Conservation (phyloP, 2,113 vertebrate species). For the Gavialis gangeticus region DNA sequence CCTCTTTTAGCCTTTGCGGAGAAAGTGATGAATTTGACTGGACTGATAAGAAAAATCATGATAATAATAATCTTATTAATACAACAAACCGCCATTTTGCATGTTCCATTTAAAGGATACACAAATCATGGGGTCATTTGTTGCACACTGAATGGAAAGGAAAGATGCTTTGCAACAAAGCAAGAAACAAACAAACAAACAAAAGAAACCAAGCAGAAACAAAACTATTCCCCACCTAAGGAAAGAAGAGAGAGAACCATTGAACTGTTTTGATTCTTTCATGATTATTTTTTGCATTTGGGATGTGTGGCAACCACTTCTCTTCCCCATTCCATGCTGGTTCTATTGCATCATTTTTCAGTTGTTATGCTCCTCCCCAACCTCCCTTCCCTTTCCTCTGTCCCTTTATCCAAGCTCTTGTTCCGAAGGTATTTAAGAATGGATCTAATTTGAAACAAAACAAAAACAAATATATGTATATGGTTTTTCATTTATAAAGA, state of each 20-base stretch:
- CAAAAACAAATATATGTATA: conserved; percentile 56
- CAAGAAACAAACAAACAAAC: conserved; percentile 69
- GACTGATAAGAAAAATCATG: conserved; percentile 57
- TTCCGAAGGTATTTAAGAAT: conserved; percentile 69
- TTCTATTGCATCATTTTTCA: conserved; percentile 66
- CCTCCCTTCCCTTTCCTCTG: conserved; percentile 36
- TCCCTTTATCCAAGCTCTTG: conserved; percentile 66
- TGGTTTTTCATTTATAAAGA: conserved; percentile 76
- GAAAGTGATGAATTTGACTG: conserved; percentile 75
- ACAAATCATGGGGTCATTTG: conserved; percentile 60
- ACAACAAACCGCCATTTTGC: conserved; percentile 59
- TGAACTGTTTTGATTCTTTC: conserved; percentile 58
- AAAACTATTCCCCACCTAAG: conserved; percentile 67
- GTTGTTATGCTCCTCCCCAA: conserved; percentile 54
- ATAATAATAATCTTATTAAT: conserved; percentile 45
- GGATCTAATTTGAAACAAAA: conserved; percentile 67
- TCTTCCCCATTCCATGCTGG: conserved; percentile 41
- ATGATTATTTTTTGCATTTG: conserved; percentile 62
- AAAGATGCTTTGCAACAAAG: conserved; percentile 79
- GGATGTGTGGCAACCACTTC: conserved; percentile 44
- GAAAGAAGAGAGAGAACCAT: conserved; percentile 73
- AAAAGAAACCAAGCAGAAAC: conserved; percentile 64
- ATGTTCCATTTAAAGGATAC: conserved; percentile 54
- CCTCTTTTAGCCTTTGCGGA: conserved; percentile 76
- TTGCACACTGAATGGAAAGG: conserved; percentile 74